These are phyloP conservation scores for Lycodopsis pacificus DNA, from an alignment of 2,797 vertebrate species.

Conservation along the genomic window DNA sequence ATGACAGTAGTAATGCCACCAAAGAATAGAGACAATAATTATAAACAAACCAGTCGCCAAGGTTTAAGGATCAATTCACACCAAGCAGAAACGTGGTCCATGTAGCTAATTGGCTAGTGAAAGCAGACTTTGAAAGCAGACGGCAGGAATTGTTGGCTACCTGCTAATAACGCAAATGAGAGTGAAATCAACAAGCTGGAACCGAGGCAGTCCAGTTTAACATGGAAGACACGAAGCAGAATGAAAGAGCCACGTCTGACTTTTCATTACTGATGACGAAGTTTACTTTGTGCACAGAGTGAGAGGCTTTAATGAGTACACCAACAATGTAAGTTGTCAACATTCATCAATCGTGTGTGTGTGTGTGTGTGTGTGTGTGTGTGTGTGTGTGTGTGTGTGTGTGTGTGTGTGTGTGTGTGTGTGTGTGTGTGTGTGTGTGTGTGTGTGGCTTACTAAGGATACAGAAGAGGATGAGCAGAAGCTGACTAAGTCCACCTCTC, in stretches of 20 bases:
- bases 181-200: slow-evolving; percentile 18
- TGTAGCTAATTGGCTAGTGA: slow-evolving; percentile 27
- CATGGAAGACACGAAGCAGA: slow-evolving; percentile 22
- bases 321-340: slow-evolving; percentile 17
- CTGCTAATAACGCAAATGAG: slow-evolving; percentile 27
- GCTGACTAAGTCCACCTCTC: slow-evolving; percentile 85
- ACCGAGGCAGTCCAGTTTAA: slow-evolving; percentile 6
- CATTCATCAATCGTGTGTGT: slow-evolving; percentile 23
- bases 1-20: slow-evolving; percentile 8
- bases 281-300: background rate
- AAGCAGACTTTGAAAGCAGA: slow-evolving; percentile 40
- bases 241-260: background rate
- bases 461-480: slow-evolving; percentile 91
- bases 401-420: slow-evolving; percentile 18
- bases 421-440: background rate
- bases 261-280: slow-evolving; percentile 35
- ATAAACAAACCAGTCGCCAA: slow-evolving; percentile 31
- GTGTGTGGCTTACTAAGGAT: slow-evolving; percentile 78
- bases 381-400: background rate
- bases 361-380: slow-evolving; percentile 24
- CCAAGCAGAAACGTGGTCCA: slow-evolving; percentile 15
- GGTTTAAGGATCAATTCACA: slow-evolving; percentile 25
- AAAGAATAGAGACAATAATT: slow-evolving; percentile 27
- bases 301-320: background rate
- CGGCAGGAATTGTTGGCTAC: slow-evolving; percentile 16